Evolutionary conservation across 2,797 vertebrate genomes (phyloP).

Genomic region (Antrozous pallidus): DNA sequence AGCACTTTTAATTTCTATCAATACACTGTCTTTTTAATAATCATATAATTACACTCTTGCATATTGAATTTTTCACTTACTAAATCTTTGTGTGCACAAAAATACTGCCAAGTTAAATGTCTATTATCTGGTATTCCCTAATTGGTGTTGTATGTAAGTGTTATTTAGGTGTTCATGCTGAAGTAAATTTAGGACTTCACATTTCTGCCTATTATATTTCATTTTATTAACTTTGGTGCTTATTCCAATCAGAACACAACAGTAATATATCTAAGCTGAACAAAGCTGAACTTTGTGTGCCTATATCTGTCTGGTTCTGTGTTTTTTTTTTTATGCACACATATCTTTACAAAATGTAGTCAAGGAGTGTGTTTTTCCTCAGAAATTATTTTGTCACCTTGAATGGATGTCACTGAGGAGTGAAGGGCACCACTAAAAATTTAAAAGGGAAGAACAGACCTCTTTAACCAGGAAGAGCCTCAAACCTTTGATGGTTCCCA

Average conservation of each 20-base stretch:
- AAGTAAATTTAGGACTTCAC: neutral
- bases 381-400: neutral
- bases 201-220: neutral
- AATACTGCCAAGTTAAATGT: neutral
- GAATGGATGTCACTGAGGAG: neutral
- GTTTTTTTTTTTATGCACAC: neutral
- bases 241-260: neutral
- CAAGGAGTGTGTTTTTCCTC: neutral
- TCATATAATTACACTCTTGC: neutral
- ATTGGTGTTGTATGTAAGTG: neutral
- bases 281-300: neutral
- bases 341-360: neutral
- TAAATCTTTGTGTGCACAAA: constrained; percentile 17
- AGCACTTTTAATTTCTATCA: neutral
- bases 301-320: neutral
- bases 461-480: neutral
- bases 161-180: neutral
- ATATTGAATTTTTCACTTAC: neutral
- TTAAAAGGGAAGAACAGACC: neutral
- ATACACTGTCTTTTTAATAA: neutral
- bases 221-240: neutral
- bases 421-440: neutral
- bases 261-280: neutral
- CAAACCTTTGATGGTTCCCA: neutral
- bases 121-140: neutral